A percentile compares a stretch with the other conserved stretches of the same genome.
These are phyloP conservation scores for Toxotes chatareus DNA, from an alignment of 2,113 vertebrate genomes.

Conservation along the genomic window DNA sequence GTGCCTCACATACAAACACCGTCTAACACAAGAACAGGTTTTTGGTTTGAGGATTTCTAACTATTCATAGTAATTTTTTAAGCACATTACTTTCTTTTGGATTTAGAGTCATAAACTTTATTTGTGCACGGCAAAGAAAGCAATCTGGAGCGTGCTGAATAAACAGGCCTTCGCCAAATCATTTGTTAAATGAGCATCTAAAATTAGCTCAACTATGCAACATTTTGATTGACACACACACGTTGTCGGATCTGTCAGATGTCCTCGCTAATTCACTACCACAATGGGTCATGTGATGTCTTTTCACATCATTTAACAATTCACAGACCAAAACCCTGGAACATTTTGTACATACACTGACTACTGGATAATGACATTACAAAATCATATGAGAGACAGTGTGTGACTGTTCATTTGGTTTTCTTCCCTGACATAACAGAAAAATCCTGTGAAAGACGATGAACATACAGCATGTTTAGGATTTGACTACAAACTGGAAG, in stretches of 20 bases:
- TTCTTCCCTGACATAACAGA: neutral
- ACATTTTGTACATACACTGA: neutral
- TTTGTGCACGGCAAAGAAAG: neutral
- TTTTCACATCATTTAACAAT: neutral
- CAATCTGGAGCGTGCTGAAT: neutral
- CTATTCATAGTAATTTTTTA: neutral
- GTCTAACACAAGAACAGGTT: neutral
- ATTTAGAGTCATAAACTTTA: neutral
- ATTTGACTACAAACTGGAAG: neutral
- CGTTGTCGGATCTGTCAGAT: neutral
- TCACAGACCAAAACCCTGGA: neutral
- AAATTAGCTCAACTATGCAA: neutral
- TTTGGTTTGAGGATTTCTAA: neutral
- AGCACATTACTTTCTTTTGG: neutral
- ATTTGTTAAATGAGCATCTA: neutral
- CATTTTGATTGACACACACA: neutral
- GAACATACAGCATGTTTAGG: neutral
- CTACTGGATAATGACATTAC: neutral
- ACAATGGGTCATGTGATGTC: neutral
- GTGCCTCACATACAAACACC: neutral
- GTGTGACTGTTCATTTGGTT: neutral
- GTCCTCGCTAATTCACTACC: neutral
- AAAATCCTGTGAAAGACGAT: neutral
- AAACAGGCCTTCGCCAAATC: neutral
- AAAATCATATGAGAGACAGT: neutral